Conservation (phyloP, 2,888 invertebrate species). For the Selenia dentaria region DNA sequence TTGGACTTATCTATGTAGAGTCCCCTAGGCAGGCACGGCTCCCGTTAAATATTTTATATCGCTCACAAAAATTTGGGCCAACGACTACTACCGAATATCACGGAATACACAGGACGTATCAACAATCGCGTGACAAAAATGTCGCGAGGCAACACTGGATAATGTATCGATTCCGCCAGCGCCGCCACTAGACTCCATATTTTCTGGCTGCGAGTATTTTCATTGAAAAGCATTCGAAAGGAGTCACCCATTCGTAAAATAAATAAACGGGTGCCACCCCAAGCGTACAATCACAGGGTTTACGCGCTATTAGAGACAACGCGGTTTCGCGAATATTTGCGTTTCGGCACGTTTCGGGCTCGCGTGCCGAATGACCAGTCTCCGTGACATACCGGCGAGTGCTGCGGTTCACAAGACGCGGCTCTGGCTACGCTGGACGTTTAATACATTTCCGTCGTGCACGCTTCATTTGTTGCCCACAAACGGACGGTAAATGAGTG, state of each 20-base stretch:
- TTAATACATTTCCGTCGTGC: conserved; percentile 51
- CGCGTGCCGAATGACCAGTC: conserved; percentile 36
- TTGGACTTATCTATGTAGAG: conserved; percentile 1
- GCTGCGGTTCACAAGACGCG: conserved; percentile 34
- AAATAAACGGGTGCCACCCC: conserved; percentile 50
- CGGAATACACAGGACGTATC: conserved; percentile 22
- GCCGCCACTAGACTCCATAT: conserved; percentile 14
- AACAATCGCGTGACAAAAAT: conserved; percentile 27
- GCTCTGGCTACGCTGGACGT: conserved; percentile 46
- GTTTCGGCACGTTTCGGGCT: conserved; percentile 45
- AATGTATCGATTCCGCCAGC: conserved; percentile 9
- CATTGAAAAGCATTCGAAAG: conserved; percentile 34
- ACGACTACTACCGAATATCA: conserved; percentile 24
- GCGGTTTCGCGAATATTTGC: conserved; percentile 56
- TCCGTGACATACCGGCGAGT: conserved; percentile 32
- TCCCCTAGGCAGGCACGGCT: background rate
- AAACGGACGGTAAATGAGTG: conserved; percentile 71
- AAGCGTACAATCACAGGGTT: conserved; percentile 62
- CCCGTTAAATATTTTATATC: conserved; percentile 15
- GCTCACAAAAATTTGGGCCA: conserved; percentile 22
- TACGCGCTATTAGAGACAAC: conserved; percentile 65
- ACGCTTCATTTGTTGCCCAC: conserved; percentile 74
- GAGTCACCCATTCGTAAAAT: conserved; percentile 51
- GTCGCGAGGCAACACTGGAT: conserved; percentile 3
- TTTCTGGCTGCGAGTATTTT: conserved; percentile 17